phyloP scores from a whole-genome alignment of 2,888 invertebrate species.

The Lepidochrysops patricia region DNA sequence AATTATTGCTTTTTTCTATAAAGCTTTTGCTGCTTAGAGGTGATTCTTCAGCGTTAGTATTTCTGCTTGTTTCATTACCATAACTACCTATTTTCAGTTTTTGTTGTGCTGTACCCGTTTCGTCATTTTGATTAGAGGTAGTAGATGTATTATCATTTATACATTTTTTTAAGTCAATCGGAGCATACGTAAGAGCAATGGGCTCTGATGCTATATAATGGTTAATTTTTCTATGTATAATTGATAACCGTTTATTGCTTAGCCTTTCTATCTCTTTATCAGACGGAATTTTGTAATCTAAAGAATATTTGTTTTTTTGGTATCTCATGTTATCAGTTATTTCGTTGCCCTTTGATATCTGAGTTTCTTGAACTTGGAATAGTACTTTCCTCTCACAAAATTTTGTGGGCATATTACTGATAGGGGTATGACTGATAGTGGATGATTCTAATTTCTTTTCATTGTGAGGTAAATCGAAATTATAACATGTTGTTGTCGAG shows the following conservation, averaged over 20 bases:
- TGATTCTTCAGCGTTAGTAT: background rate
- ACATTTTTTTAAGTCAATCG: constrained; percentile 24
- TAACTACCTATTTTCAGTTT: background rate
- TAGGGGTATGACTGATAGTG: background rate
- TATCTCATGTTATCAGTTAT: constrained; percentile 21
- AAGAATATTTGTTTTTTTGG: background rate
- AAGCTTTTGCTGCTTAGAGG: background rate
- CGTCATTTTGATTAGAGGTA: background rate
- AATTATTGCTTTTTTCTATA: background rate
- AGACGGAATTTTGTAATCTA: constrained; percentile 9
- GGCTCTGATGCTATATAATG: constrained; percentile 33
- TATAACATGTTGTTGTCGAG: background rate
- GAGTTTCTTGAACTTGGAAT: constrained; percentile 45
- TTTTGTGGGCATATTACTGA: constrained; percentile 6
- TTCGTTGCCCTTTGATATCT: constrained; percentile 16
- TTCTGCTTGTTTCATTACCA: background rate
- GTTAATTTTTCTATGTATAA: constrained; percentile 43
- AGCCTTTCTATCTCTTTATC: constrained; percentile 36
- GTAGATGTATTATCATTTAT: constrained; percentile 19
- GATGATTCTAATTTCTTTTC: background rate
- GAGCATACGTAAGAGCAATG: constrained; percentile 45
- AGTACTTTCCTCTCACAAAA: constrained; percentile 33
- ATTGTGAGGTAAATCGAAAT: background rate
- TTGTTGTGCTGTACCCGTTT: background rate
- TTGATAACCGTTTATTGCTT: constrained; percentile 42